Percentiles rank a stretch among this genome's conserved stretches.
Evolutionary conservation across 2,797 vertebrate species (phyloP).

Genomic region (Hippoglossus hippoglossus): DNA sequence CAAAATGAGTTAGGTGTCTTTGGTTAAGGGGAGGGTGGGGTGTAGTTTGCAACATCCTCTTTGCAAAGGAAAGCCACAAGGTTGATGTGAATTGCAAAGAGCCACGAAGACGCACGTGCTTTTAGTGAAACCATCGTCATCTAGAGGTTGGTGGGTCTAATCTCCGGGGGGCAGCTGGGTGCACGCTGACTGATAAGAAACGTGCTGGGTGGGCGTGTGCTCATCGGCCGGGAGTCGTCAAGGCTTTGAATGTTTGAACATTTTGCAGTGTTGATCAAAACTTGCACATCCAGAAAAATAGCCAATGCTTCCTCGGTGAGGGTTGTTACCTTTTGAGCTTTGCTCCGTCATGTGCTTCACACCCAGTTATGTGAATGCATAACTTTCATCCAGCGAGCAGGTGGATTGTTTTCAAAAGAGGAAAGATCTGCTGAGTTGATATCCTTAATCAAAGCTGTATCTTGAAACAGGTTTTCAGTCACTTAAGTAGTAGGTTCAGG

Average conservation of each 20-base stretch:
- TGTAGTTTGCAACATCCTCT: constrained; percentile 34
- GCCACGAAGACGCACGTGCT: not conserved
- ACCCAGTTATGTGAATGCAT: constrained; percentile 25
- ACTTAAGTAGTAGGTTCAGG: too few relatives aligned
- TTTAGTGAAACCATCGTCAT: not conserved
- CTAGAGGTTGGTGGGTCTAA: constrained; percentile 62
- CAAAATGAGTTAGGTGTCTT: constrained; percentile 21
- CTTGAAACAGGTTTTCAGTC: too few relatives aligned
- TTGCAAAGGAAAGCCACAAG: constrained; percentile 25
- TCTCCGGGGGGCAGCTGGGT: constrained; percentile 74
- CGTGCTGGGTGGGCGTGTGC: constrained; percentile 59
- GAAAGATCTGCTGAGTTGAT: constrained; percentile 2
- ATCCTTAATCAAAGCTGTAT: too few relatives aligned
- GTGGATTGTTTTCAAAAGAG: constrained; percentile 4
- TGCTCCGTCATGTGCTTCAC: not conserved
- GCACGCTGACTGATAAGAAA: constrained; percentile 70
- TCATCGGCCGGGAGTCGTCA: constrained; percentile 15
- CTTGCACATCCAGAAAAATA: too few relatives aligned
- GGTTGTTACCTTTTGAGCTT: constrained; percentile 16
- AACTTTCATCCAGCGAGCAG: not conserved
- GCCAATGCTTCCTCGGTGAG: constrained; percentile 19
- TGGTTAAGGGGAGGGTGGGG: not conserved
- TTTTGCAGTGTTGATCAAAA: constrained; percentile 21
- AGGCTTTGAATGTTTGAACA: not conserved
- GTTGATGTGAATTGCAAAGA: constrained; percentile 8